Evolutionary conservation across 2,113 vertebrate genomes (phyloP).

Genomic region (Megaceryle maxima): DNA sequence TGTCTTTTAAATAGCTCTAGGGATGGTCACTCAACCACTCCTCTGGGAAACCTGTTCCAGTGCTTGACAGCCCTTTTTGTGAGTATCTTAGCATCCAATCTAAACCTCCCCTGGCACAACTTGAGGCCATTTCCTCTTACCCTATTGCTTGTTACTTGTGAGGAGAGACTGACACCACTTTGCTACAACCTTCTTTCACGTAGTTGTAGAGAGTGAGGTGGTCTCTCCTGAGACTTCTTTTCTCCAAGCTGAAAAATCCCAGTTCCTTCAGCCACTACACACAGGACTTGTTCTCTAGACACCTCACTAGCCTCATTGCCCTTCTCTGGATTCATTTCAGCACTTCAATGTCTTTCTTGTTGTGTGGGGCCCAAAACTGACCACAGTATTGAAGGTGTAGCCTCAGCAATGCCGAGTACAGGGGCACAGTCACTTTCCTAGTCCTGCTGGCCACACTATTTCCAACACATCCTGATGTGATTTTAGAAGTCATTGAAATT

Average conservation of each 20-base stretch:
- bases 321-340: too few relatives aligned
- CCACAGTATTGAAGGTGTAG: too few relatives aligned
- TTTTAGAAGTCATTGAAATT: background rate
- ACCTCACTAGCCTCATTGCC: too few relatives aligned
- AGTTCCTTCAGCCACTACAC: background rate
- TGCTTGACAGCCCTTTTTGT: background rate
- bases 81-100: background rate
- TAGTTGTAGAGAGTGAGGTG: accelerated
- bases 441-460: background rate
- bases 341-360: too few relatives aligned
- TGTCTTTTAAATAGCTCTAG: background rate
- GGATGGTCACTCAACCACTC: too few relatives aligned
- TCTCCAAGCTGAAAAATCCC: background rate
- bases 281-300: too few relatives aligned
- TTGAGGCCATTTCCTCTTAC: background rate
- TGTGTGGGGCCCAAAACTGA: too few relatives aligned
- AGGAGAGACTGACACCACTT: accelerated
- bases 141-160: background rate
- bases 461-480: background rate
- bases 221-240: background rate
- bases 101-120: background rate
- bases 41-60: background rate
- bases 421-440: background rate
- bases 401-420: background rate
- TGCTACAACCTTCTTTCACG: background rate